phyloP scores from a whole-genome alignment of 2,113 vertebrate genomes.

The Trachemys scripta region DNA sequence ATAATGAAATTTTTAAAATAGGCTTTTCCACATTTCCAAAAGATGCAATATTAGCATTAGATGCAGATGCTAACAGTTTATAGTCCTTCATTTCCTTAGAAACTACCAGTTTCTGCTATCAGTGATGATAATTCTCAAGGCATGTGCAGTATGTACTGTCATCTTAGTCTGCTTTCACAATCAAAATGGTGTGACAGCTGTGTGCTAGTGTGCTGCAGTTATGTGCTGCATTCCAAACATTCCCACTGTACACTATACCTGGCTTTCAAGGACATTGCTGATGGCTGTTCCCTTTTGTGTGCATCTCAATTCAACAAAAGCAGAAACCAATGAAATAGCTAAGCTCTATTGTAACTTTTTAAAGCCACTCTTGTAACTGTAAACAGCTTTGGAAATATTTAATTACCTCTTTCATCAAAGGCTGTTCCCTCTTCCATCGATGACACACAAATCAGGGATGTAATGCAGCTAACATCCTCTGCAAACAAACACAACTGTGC shows the following conservation, averaged over 20 bases:
- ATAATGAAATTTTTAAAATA: slow-evolving; percentile 16
- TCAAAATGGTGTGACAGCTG: slow-evolving; percentile 33
- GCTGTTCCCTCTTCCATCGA: not conserved
- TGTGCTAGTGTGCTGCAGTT: not conserved
- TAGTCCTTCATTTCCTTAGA: slow-evolving; percentile 18
- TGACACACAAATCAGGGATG: not conserved
- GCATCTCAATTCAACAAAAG: not conserved
- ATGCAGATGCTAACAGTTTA: not conserved
- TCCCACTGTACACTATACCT: not conserved
- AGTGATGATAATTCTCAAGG: slow-evolving; percentile 61
- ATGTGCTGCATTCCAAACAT: slow-evolving; percentile 42
- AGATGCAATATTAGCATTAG: slow-evolving; percentile 11
- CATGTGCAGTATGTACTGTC: slow-evolving; percentile 11
- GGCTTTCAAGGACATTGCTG: slow-evolving; percentile 60
- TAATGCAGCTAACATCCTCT: not conserved
- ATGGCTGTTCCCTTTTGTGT: not conserved
- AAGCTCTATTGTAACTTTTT: not conserved
- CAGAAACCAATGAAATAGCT: not conserved
- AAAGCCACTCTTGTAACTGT: not conserved
- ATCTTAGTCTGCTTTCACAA: slow-evolving; percentile 32
- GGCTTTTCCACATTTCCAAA: not conserved
- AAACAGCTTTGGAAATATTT: slow-evolving; percentile 35
- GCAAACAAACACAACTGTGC: not conserved
- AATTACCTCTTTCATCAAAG: slow-evolving; percentile 4
- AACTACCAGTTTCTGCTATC: not conserved